Evolutionary conservation across 2,797 vertebrate genomes (phyloP).

Genomic region (Danio albolineatus): DNA sequence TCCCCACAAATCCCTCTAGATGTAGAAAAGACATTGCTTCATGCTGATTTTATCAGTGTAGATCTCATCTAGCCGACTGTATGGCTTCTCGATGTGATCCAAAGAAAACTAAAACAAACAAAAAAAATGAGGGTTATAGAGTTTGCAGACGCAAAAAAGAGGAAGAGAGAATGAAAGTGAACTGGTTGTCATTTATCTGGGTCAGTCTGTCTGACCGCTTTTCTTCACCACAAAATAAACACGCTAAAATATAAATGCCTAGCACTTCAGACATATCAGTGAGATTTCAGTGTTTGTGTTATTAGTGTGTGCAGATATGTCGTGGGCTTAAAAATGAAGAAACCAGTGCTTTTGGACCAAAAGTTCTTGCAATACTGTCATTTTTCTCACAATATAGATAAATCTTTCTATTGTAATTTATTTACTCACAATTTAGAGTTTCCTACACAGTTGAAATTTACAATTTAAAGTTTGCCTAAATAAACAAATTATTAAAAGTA

Average conservation of each 20-base stretch:
- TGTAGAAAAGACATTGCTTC: slow-evolving; percentile 24
- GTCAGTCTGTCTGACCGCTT: slow-evolving; percentile 52
- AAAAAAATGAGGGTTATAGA: slow-evolving; percentile 19
- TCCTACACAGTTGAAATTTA: too few relatives aligned
- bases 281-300: background rate
- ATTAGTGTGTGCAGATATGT: background rate
- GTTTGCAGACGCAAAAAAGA: slow-evolving; percentile 50
- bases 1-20: slow-evolving; percentile 14
- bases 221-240: slow-evolving; percentile 39
- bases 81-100: slow-evolving; percentile 24
- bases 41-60: slow-evolving; percentile 8
- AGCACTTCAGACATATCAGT: background rate
- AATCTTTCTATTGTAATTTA: too few relatives aligned
- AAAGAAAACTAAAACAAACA: slow-evolving; percentile 2
- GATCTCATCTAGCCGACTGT: slow-evolving; percentile 7
- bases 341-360: background rate
- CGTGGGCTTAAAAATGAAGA: too few relatives aligned
- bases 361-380: too few relatives aligned
- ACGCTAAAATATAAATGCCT: background rate
- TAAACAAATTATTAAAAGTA: too few relatives aligned
- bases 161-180: slow-evolving; percentile 28
- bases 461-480: too few relatives aligned
- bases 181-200: slow-evolving; percentile 64
- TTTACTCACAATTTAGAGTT: too few relatives aligned
- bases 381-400: too few relatives aligned